Evolutionary conservation across 2,113 vertebrate species (phyloP).

Genomic region (Benitochromis conjunctus): DNA sequence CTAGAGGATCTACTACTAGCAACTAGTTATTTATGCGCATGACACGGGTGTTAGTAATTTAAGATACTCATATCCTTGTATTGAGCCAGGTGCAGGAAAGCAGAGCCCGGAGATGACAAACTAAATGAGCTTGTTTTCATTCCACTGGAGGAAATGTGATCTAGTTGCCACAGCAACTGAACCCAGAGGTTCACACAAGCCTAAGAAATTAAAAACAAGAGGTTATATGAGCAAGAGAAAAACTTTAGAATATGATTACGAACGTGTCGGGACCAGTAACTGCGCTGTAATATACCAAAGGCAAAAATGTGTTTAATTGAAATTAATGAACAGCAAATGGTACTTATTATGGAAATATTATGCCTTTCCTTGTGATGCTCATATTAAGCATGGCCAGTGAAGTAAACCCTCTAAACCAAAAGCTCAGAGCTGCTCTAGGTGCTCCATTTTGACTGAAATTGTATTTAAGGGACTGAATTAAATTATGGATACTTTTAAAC

Average conservation of each 20-base stretch:
- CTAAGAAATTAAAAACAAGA: slow-evolving; percentile 8
- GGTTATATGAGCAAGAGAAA: background rate
- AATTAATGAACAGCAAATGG: background rate
- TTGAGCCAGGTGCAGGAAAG: slow-evolving; percentile 18
- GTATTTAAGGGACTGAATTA: background rate
- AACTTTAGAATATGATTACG: background rate
- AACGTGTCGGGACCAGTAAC: background rate
- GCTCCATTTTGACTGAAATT: background rate
- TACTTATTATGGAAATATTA: background rate
- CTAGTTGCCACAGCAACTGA: slow-evolving; percentile 39
- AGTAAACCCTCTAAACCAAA: background rate
- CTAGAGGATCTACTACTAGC: background rate
- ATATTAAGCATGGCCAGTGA: background rate
- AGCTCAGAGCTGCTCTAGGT: background rate
- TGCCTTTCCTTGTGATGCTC: background rate
- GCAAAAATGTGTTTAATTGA: background rate
- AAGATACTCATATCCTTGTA: background rate
- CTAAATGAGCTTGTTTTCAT: slow-evolving; percentile 44
- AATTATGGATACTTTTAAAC: background rate
- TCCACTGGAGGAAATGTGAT: slow-evolving; percentile 29
- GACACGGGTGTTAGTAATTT: slow-evolving; percentile 10
- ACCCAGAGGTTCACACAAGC: background rate
- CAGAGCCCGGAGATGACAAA: slow-evolving; percentile 9
- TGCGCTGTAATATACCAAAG: background rate
- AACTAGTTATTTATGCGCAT: background rate